These are phyloP conservation scores for Carduelis carduelis DNA, from an alignment of 2,797 vertebrate species.

Conservation along the genomic window DNA sequence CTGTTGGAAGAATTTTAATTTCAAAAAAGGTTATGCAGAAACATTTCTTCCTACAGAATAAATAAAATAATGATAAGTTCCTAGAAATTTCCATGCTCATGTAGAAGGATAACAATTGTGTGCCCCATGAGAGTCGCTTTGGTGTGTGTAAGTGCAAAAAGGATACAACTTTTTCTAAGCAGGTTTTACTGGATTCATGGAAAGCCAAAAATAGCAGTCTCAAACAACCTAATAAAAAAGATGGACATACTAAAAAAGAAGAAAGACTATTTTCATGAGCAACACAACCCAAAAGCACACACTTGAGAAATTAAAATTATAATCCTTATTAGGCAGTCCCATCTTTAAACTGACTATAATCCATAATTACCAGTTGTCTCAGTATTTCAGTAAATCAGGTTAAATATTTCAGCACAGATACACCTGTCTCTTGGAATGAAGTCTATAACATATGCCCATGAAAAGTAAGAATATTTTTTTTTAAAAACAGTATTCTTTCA, in stretches of 20 bases:
- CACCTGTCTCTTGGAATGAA: not conserved
- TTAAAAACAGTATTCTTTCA: not conserved
- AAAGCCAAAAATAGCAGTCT: not conserved
- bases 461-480: not conserved
- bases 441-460: not conserved
- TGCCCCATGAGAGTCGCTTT: not conserved
- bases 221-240: not conserved
- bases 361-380: not conserved
- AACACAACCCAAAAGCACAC: not conserved
- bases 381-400: not conserved
- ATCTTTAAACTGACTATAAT: not conserved
- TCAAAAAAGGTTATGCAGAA: constrained; percentile 40
- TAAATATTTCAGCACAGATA: not conserved
- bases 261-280: not conserved
- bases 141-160: not conserved
- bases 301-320: not conserved
- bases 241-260: not conserved
- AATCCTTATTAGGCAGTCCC: not conserved
- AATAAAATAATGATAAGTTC: constrained; percentile 1
- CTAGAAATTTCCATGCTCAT: not conserved
- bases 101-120: not conserved
- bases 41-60: constrained; percentile 43
- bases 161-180: not conserved
- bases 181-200: not conserved
- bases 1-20: constrained; percentile 67